Base-by-base conservation (phyloP, 2,888 invertebrate species). In the Siphlonurus alternatus region DNA sequence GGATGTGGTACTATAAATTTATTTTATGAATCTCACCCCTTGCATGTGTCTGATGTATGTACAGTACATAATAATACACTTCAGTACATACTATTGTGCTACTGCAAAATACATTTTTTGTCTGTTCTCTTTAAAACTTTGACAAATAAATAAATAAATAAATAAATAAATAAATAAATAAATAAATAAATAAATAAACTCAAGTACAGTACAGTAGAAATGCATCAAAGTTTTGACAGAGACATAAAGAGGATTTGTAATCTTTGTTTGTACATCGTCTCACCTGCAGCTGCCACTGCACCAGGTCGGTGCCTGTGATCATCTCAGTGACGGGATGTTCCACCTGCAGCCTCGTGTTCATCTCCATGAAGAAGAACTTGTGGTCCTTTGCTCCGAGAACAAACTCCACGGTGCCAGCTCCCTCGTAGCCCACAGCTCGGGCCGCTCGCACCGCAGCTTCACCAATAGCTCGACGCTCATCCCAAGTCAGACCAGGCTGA, bases 351-450 rank as follows among this genome's bases (percentile, higher is more conserved):
- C 99, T 80, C 0, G 99, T 99, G 76, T 99, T 99, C 99, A 99
- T 99, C 81, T 99, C 99, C 99, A 99, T 99, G 74, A 99, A 99
- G 78, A 93, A 94, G 75, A 99, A 99, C 66, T 87, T 86, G 68
- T 92, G 86, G 59, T 88, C 85, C 64, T 81, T 78, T 63, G 87
- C 82, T 74, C 99, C 97, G 74, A 96, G 81, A 69, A 98, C 96
- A 74, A 99, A 99, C 76, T 98, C 98, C 0, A 99, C 97, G 0
- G 99, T 99, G 24, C 98, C 98, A 2, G 98, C 98, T 22, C 98
- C 98, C 0, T 96, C 93, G 75, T 99, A 99, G 56, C 90, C 87
- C 0, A 98, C 98, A 2, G 98, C 98, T 73, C 85, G 84, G 0
- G 98, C 98, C 1, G 97, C 98, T 64, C 86, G 81, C 0, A 97